These are phyloP conservation scores for Drosophila arawakana DNA, from an alignment of 1,140 invertebrate genomes.

Conservation along the genomic window DNA sequence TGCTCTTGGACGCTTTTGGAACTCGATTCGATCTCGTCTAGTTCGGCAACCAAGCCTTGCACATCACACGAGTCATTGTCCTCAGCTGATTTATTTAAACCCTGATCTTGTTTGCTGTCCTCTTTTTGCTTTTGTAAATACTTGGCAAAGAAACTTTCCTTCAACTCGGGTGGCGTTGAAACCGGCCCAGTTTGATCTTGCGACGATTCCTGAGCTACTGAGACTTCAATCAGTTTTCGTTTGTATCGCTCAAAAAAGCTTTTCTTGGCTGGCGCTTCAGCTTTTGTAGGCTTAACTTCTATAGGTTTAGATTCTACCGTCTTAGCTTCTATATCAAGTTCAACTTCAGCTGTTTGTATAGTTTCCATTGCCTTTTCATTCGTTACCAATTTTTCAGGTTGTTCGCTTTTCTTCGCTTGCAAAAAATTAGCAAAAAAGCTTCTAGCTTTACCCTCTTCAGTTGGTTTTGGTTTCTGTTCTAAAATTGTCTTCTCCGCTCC, in stretches of 20 bases:
- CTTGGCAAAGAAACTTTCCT: slow-evolving; percentile 69
- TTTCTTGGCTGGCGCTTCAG: slow-evolving; percentile 29
- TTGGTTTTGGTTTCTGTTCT: slow-evolving; percentile 51
- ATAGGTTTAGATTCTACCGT: neutral
- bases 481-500: slow-evolving; percentile 7
- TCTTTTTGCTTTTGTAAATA: slow-evolving; percentile 59
- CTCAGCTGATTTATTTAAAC: slow-evolving; percentile 5
- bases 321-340: neutral
- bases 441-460: slow-evolving; percentile 60
- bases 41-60: slow-evolving; percentile 53
- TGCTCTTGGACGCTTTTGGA: neutral
- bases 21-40: slow-evolving; percentile 60
- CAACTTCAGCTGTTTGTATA: neutral
- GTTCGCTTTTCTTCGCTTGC: slow-evolving; percentile 44
- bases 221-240: slow-evolving; percentile 46
- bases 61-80: slow-evolving; percentile 40
- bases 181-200: slow-evolving; percentile 13
- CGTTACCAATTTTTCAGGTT: neutral
- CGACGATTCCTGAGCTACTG: neutral
- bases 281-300: too few species aligned
- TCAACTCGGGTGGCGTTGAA: slow-evolving; percentile 56
- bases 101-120: neutral
- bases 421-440: slow-evolving; percentile 70
- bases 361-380: neutral
- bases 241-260: slow-evolving; percentile 62